Base-by-base conservation (phyloP, 2,888 invertebrate species). In the Didymodactylos carnosus region DNA sequence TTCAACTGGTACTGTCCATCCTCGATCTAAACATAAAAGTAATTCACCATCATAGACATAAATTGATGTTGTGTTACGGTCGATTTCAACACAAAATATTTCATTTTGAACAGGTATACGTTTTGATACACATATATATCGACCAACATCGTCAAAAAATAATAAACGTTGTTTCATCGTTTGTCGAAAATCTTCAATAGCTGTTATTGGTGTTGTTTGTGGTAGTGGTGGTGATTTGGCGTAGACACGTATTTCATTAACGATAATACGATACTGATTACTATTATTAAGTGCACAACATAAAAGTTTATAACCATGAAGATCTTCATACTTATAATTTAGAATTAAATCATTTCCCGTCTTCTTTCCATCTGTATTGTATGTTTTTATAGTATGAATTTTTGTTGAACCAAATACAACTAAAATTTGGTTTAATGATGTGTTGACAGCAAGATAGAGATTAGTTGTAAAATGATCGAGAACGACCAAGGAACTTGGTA, bases 381-480 rank as follows among this genome's bases (percentile, higher is more conserved):
- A 62, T 62, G n/a, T 35, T 62, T 62, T 62, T 35, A 62, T n/a
- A 7, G 62, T 62, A 35, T 62, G 62, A 62, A 62, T 62, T 62
- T 62, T 62, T n/a, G 62, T 62, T 62, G 62, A 62, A 35, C 62
- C 62, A n/a, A 62, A 62, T 8, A 62, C 62, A 35, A 62, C 62
- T 8, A 62, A n/a, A 35, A 62, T 11, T 35, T 62, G 62, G 35
- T 62, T 62, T 62, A 62, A 35, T 10, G n/a, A 35, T 62, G 62
- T 19, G 35, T 62, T 62, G 10, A 62, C 35, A 19, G 35, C 62
- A 35, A 62, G 35, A 62, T 62, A 62, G 11, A 62, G 62, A 62
- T 62, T 62, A 35, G 62, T 62, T 35, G 62, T 62, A 62, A 62
- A 62, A 62, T 62, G 62, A 62, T 62, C 62, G n/a, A 62, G 62